Percentiles rank a stretch among this genome's conserved stretches.
Evolutionary conservation across 2,888 invertebrate genomes (phyloP).

Genomic region (Drosophila koepferae): DNA sequence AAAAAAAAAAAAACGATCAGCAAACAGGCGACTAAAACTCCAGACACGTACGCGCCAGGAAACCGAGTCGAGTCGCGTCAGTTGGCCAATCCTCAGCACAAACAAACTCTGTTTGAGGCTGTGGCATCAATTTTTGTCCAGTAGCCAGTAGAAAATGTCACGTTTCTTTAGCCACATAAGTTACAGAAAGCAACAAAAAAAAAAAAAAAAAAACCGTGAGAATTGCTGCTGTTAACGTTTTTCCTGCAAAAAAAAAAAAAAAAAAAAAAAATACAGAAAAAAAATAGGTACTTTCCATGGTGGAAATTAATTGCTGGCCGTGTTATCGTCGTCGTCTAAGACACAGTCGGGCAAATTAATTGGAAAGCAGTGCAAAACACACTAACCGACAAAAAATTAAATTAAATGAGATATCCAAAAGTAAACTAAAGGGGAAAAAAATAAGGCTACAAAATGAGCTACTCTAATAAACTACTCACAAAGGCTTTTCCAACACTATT

Average conservation of each 20-base stretch:
- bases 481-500: conserved; percentile 17
- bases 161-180: conserved; percentile 83
- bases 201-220: conserved; percentile 67
- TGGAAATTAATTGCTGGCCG: conserved; percentile 77
- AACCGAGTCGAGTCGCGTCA: conserved; percentile 28
- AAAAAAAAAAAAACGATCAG: conserved; percentile 15
- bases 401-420: conserved; percentile 21
- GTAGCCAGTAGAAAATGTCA: conserved; percentile 83
- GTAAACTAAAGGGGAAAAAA: conserved; percentile 3
- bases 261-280: conserved; percentile 31
- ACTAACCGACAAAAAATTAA: conserved; percentile 17
- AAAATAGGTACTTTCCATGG: conserved; percentile 80
- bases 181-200: conserved; percentile 39
- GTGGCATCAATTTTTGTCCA: conserved; percentile 83
- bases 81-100: conserved; percentile 61
- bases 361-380: conserved; percentile 64
- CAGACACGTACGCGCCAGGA: conserved; percentile 79
- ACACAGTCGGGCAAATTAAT: conserved; percentile 70
- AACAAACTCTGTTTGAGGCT: conserved; percentile 17
- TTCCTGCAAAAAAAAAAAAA: conserved; percentile 51
- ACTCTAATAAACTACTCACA: conserved; percentile 9
- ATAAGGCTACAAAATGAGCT: conserved; percentile 27
- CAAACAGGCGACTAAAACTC: conserved; percentile 49
- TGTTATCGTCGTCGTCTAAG: conserved; percentile 56
- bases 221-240: conserved; percentile 54